phyloP scores from a whole-genome alignment of 2,113 vertebrate species.

The Ia io region DNA sequence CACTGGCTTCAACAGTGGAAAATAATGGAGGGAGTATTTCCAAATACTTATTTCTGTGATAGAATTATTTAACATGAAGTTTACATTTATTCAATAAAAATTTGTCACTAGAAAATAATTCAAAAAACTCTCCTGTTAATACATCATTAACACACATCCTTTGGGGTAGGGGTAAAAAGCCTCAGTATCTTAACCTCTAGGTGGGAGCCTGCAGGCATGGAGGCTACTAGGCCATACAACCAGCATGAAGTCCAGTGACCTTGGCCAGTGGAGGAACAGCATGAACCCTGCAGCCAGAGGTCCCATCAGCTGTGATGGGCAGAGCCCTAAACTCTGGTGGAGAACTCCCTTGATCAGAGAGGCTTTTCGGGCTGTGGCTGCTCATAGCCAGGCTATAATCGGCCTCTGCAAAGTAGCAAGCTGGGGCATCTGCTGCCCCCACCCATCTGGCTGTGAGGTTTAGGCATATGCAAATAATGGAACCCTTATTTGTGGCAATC shows the following conservation, averaged over 20 bases:
- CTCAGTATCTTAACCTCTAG: neutral
- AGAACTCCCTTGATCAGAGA: neutral
- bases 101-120: neutral
- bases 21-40: neutral
- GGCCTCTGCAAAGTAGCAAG: slow-evolving; percentile 43
- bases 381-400: slow-evolving; percentile 29
- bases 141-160: neutral
- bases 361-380: neutral
- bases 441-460: slow-evolving; percentile 39
- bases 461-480: slow-evolving; percentile 37
- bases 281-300: neutral
- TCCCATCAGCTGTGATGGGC: neutral
- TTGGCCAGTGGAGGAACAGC: neutral
- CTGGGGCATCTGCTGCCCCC: neutral
- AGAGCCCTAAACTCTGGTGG: neutral
- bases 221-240: neutral
- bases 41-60: neutral
- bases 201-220: neutral
- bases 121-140: neutral
- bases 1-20: neutral
- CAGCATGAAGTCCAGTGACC: neutral
- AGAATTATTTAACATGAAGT: neutral
- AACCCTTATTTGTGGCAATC: slow-evolving; percentile 51
- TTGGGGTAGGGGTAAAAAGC: neutral
- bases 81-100: neutral